These are phyloP conservation scores for Chromoteleia sp. DNA, from an alignment of 2,888 invertebrate species.

Conservation along the genomic window DNA sequence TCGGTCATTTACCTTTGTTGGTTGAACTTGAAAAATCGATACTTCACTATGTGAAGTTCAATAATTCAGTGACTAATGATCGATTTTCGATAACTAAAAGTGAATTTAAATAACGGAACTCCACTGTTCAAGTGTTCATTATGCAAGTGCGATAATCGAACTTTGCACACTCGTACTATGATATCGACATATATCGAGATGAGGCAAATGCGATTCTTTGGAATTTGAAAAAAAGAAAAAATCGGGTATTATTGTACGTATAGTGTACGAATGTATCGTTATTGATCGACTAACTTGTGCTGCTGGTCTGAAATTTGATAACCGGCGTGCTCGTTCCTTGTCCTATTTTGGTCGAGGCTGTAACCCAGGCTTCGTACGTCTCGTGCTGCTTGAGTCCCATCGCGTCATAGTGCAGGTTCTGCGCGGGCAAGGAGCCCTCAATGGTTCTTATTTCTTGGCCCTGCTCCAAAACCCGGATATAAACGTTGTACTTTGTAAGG, in stretches of 20 bases:
- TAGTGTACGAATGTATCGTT: conserved; percentile 32
- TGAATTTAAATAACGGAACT: no score
- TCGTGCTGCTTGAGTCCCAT: conserved; percentile 86
- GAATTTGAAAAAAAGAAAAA: no score
- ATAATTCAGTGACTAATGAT: no score
- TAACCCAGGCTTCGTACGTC: conserved; percentile 88
- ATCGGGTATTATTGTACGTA: background rate
- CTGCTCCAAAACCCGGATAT: conserved; percentile 86
- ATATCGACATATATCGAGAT: no score
- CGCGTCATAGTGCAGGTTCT: conserved; percentile 86
- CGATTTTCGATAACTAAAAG: no score
- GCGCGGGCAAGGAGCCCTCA: conserved; percentile 84
- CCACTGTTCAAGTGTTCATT: no score
- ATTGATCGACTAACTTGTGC: conserved; percentile 80
- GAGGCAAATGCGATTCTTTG: no score
- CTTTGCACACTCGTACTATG: no score
- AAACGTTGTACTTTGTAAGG: conserved; percentile 88
- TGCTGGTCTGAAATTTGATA: conserved; percentile 85
- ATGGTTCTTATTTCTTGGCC: conserved; percentile 86
- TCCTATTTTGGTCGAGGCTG: conserved; percentile 87
- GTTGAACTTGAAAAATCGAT: no score
- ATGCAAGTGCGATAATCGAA: no score
- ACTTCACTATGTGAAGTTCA: no score
- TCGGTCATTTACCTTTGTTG: no score
- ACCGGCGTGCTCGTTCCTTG: conserved; percentile 87